phyloP scores from a whole-genome alignment of 2,888 invertebrate genomes.

The Lasioglossum villosulum region DNA sequence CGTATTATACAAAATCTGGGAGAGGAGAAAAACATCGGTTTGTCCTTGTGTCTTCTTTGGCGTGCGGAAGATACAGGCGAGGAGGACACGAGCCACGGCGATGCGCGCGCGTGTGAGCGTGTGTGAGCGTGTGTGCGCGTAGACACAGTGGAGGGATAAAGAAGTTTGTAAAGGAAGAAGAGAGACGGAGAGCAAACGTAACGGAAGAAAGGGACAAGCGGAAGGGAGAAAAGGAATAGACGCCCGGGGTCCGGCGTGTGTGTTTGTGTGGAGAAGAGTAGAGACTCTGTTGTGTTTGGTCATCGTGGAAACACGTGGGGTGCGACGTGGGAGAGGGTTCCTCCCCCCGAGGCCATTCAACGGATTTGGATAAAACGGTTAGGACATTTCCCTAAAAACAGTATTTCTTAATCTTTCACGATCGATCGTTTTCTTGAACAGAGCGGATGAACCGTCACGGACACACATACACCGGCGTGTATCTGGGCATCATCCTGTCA shows the following conservation, averaged over 20 bases:
- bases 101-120: not conserved
- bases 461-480: not conserved
- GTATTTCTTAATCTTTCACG: slow-evolving; percentile 27
- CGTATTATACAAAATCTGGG: not conserved
- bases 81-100: not conserved
- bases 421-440: slow-evolving; percentile 54
- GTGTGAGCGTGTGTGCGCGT: not conserved
- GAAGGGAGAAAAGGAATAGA: slow-evolving; percentile 43
- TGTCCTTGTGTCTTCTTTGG: not conserved
- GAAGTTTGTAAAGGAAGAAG: not conserved
- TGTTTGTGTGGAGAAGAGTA: not conserved
- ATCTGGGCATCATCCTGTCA: slow-evolving; percentile 41
- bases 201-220: slow-evolving; percentile 18
- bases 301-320: slow-evolving; percentile 67
- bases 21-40: not conserved
- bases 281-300: slow-evolving; percentile 35
- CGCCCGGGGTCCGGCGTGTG: slow-evolving; percentile 9
- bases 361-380: not conserved
- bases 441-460: not conserved
- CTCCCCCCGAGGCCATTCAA: not conserved
- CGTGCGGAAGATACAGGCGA: slow-evolving; percentile 19
- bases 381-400: not conserved
- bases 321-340: slow-evolving; percentile 41
- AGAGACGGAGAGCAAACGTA: not conserved
- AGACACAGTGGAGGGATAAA: slow-evolving; percentile 15